Evolutionary conservation across 1,140 invertebrate genomes (phyloP).

Genomic region (Atta colombica): DNA sequence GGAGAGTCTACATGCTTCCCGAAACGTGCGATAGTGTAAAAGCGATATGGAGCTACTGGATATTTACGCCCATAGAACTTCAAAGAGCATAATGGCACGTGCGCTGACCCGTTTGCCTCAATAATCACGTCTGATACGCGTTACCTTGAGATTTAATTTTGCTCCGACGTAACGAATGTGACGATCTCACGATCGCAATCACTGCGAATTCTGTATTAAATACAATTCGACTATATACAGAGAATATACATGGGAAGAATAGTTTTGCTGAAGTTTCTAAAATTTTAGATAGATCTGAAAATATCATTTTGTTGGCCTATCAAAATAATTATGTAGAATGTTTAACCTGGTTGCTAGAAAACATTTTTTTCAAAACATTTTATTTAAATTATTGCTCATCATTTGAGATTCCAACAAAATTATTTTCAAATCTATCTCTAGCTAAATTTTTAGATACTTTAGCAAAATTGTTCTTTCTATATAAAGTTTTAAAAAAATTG

Average conservation of each 20-base stretch:
- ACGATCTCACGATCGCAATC: constrained; percentile 4
- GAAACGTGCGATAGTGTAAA: constrained; percentile 57
- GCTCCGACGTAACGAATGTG: constrained; percentile 37
- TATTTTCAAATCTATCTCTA: too few relatives aligned
- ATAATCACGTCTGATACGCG: constrained; percentile 63
- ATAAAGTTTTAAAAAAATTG: background rate
- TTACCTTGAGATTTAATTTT: constrained; percentile 67
- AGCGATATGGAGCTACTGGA: constrained; percentile 11
- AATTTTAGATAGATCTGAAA: too few relatives aligned
- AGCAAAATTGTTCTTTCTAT: too few relatives aligned
- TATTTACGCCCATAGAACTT: constrained; percentile 68
- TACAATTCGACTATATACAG: background rate
- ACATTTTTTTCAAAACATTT: too few relatives aligned
- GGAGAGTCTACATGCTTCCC: constrained; percentile 24
- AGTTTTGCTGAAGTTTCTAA: too few relatives aligned
- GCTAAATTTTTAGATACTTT: too few relatives aligned
- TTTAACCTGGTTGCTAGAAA: too few relatives aligned
- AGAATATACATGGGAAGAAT: too few relatives aligned
- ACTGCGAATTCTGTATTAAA: background rate
- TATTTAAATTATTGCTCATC: too few relatives aligned
- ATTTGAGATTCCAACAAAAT: too few relatives aligned
- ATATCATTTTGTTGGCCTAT: too few relatives aligned
- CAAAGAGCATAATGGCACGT: constrained; percentile 62
- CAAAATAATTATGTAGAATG: too few relatives aligned
- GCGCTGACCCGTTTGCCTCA: constrained; percentile 69